Conservation (phyloP, 2,113 vertebrate genomes). For the Dascyllus trimaculatus region DNA sequence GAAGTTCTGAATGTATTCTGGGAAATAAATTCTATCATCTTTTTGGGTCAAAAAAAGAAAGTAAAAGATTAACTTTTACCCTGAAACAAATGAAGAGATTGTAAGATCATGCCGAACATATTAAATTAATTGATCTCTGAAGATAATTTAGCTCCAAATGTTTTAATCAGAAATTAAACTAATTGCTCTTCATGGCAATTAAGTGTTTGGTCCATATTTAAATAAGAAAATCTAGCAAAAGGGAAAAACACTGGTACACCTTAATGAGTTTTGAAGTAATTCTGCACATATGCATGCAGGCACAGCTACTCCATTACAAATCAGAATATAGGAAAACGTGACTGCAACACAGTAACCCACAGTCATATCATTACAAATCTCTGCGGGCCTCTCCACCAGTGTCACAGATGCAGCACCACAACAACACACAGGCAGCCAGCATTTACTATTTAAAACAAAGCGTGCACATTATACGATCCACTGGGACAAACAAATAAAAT, state of each 20-base stretch:
- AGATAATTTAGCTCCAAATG: background rate
- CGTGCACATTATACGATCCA: background rate
- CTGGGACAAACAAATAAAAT: background rate
- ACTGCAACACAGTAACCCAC: too few relatives aligned
- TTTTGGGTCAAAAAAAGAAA: too few relatives aligned
- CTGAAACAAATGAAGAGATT: background rate
- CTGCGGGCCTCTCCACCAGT: background rate
- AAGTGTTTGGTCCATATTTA: slow-evolving; percentile 4
- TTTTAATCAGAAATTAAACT: background rate
- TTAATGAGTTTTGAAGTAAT: background rate
- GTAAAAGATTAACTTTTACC: too few relatives aligned
- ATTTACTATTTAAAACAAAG: background rate
- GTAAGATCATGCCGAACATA: background rate
- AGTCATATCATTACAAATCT: background rate
- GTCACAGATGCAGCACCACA: background rate
- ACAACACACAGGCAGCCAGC: background rate
- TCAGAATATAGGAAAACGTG: too few relatives aligned
- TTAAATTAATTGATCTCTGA: slow-evolving; percentile 4
- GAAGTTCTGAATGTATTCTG: background rate
- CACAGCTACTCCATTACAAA: too few relatives aligned
- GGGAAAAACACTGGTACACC: background rate
- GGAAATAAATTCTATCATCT: too few relatives aligned
- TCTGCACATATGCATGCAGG: background rate
- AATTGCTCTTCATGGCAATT: slow-evolving; percentile 5
- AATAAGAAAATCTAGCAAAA: background rate